phyloP scores from a whole-genome alignment of 2,113 vertebrate species.

The Mormyrus lacerda region DNA sequence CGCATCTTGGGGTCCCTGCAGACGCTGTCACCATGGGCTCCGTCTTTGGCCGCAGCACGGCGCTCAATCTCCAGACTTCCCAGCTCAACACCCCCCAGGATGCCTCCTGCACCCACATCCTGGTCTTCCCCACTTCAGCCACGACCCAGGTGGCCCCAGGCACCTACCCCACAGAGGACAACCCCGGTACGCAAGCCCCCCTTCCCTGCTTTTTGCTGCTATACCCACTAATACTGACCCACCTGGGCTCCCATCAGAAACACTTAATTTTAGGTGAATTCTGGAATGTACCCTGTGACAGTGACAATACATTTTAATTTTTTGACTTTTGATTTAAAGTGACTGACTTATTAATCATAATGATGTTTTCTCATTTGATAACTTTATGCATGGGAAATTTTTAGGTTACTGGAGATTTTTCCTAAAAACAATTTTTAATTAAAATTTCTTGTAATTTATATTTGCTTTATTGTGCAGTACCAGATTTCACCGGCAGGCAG shows the following conservation, averaged over 20 bases:
- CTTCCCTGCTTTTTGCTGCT: neutral
- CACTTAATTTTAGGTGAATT: neutral
- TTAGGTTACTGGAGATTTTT: neutral
- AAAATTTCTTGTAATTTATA: neutral
- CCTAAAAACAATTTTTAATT: neutral
- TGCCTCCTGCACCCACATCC: constrained; percentile 93
- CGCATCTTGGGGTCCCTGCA: constrained; percentile 33
- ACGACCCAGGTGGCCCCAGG: constrained; percentile 90
- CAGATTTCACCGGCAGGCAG: constrained; percentile 16
- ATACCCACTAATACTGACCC: neutral
- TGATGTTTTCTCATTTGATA: neutral
- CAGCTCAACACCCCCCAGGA: constrained; percentile 97
- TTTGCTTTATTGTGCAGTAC: neutral
- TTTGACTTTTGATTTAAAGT: neutral
- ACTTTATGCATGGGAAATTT: neutral
- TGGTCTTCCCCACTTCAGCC: constrained; percentile 94
- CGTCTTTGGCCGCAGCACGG: constrained; percentile 91
- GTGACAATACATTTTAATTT: neutral
- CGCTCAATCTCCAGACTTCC: constrained; percentile 90
- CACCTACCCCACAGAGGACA: constrained; percentile 89
- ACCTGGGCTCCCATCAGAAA: neutral
- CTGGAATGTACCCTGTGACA: neutral
- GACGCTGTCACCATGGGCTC: constrained; percentile 97
- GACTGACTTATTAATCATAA: neutral
- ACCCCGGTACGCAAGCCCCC: constrained; percentile 65